Conservation (phyloP, 35 echinoderm and acorn worm genomes). For the Anneissia japonica region DNA sequence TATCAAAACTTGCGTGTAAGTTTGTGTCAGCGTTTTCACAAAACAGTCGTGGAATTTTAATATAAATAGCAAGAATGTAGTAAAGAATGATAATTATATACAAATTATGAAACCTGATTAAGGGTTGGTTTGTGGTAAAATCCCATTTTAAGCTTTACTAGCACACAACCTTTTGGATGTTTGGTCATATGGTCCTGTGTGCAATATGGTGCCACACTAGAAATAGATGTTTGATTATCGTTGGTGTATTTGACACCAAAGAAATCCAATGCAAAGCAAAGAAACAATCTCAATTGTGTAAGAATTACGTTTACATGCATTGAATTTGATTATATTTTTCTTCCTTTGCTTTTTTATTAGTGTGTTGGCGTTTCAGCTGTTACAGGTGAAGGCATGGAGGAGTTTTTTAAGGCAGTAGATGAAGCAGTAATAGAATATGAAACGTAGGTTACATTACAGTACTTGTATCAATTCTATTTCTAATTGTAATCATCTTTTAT, state of each 20-base stretch:
- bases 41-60: background rate
- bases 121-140: no score
- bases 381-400: constrained; percentile 73
- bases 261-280: background rate
- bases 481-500: no score
- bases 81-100: background rate
- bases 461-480: no score
- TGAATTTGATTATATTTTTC: background rate
- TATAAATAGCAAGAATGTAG: no score
- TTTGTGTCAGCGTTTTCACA: background rate
- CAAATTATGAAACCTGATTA: no score
- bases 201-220: no score
- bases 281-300: background rate
- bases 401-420: constrained; percentile 71
- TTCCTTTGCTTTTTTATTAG: constrained; percentile 14
- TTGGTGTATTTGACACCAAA: background rate
- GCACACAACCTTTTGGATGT: no score
- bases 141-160: no score
- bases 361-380: constrained; percentile 92
- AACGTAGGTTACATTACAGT: constrained; percentile 54
- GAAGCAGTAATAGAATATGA: constrained; percentile 86
- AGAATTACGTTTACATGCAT: background rate
- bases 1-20: constrained; percentile 78
- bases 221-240: no score
- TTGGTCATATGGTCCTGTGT: no score